A percentile compares a stretch with the other conserved stretches of the same genome.
Evolutionary conservation across 1,140 invertebrate species (phyloP).

Genomic region (Papilio dardanus): DNA sequence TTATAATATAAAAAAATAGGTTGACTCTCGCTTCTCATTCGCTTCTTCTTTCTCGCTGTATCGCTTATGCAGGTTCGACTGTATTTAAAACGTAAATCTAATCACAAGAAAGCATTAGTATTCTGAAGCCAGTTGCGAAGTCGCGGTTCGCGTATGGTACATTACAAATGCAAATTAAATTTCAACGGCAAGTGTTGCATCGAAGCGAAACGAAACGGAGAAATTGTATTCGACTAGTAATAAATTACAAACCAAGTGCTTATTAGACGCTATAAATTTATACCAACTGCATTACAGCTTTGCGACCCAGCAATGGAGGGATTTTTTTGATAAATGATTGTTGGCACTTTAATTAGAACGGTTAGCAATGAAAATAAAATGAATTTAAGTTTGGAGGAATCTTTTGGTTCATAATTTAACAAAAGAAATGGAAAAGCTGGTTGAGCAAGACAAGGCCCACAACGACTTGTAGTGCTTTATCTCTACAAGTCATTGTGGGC

Average conservation of each 20-base stretch:
- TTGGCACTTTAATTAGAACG: not conserved
- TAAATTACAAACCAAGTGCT: slow-evolving; percentile 15
- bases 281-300: not conserved
- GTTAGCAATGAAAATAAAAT: not conserved
- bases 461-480: too few relatives aligned
- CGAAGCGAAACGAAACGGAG: slow-evolving; percentile 13
- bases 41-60: too few relatives aligned
- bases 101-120: slow-evolving; percentile 14
- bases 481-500: too few relatives aligned
- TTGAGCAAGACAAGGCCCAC: too few relatives aligned
- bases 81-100: slow-evolving; percentile 10
- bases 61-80: too few relatives aligned
- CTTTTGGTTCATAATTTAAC: not conserved
- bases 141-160: slow-evolving; percentile 7
- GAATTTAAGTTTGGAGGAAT: not conserved
- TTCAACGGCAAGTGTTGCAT: slow-evolving; percentile 17
- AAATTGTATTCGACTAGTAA: slow-evolving; percentile 12
- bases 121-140: not conserved
- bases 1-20: too few relatives aligned
- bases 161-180: slow-evolving; percentile 25
- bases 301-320: not conserved
- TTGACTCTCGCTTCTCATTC: too few relatives aligned
- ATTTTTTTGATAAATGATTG: not conserved
- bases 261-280: slow-evolving; percentile 17
- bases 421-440: too few relatives aligned